phyloP scores from a whole-genome alignment of 1,140 invertebrate genomes.

The Conus ventricosus region DNA sequence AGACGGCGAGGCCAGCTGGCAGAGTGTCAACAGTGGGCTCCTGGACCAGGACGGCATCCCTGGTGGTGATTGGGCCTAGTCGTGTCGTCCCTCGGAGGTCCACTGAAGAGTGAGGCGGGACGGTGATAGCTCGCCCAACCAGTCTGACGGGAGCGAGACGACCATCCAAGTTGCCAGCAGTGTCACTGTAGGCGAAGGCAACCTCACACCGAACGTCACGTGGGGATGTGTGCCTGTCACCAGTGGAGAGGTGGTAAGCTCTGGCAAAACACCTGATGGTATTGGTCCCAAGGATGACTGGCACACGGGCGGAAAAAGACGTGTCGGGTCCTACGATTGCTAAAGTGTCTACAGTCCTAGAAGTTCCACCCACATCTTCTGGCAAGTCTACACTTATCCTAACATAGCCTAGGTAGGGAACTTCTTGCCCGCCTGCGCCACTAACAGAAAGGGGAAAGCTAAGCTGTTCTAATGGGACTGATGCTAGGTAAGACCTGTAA shows the following conservation, averaged over 20 bases:
- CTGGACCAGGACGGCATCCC: not conserved
- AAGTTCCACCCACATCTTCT: not conserved
- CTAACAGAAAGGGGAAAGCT: not conserved
- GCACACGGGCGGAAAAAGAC: not conserved
- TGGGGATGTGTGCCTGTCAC: not conserved
- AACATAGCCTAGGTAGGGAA: not conserved
- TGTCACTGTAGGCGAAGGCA: not conserved
- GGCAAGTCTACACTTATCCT: not conserved
- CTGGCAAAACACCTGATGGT: not conserved
- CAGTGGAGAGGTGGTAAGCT: not conserved
- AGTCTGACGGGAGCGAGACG: not conserved
- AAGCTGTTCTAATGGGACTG: not conserved
- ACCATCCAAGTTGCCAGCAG: not conserved
- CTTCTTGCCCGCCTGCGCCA: not conserved
- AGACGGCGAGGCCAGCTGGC: not conserved
- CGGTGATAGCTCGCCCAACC: not conserved
- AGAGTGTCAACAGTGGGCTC: not conserved
- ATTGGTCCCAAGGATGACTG: not conserved
- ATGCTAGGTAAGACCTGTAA: not conserved
- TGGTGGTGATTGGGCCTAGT: not conserved
- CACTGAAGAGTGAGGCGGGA: not conserved
- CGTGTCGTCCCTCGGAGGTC: not conserved
- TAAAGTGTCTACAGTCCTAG: not conserved
- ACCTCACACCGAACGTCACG: not conserved
- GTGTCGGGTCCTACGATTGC: not conserved